Conservation (phyloP, 2,797 vertebrate genomes). For the Rhinoraja longicauda region DNA sequence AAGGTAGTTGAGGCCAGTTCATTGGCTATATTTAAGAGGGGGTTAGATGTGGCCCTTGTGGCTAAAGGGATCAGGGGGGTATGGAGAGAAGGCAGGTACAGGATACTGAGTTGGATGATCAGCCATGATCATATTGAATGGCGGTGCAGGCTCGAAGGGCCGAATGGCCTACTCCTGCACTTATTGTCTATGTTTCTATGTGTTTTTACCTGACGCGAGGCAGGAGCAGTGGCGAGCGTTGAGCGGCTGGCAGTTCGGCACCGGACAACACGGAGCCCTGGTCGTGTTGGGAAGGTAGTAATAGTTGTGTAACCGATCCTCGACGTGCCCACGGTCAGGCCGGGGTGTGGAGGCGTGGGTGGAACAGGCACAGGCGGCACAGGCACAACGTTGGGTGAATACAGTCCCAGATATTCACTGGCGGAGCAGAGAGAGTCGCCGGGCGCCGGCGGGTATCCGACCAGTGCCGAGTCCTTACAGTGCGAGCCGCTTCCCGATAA, state of each 20-base stretch:
- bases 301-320: slow-evolving; percentile 82
- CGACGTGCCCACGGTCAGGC: slow-evolving; percentile 66
- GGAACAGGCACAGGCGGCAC: slow-evolving; percentile 3
- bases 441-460: too few relatives aligned
- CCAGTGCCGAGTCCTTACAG: slow-evolving; percentile 87
- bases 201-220: slow-evolving; percentile 75
- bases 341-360: background rate
- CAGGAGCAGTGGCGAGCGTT: slow-evolving; percentile 86
- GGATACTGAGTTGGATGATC: too few relatives aligned
- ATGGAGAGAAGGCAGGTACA: too few relatives aligned
- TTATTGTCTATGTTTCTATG: too few relatives aligned
- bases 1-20: too few relatives aligned
- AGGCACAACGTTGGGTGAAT: slow-evolving; percentile 68
- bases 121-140: too few relatives aligned
- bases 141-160: too few relatives aligned
- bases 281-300: slow-evolving; percentile 83
- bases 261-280: slow-evolving; percentile 79
- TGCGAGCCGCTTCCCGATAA: slow-evolving; percentile 81
- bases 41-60: too few relatives aligned
- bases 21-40: too few relatives aligned
- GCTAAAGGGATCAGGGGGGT: too few relatives aligned
- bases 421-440: slow-evolving; percentile 75
- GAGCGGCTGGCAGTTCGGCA: slow-evolving; percentile 59
- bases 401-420: slow-evolving; percentile 81
- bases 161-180: too few relatives aligned